phyloP scores from a whole-genome alignment of 1,140 invertebrate species.

The Drusus annulatus region DNA sequence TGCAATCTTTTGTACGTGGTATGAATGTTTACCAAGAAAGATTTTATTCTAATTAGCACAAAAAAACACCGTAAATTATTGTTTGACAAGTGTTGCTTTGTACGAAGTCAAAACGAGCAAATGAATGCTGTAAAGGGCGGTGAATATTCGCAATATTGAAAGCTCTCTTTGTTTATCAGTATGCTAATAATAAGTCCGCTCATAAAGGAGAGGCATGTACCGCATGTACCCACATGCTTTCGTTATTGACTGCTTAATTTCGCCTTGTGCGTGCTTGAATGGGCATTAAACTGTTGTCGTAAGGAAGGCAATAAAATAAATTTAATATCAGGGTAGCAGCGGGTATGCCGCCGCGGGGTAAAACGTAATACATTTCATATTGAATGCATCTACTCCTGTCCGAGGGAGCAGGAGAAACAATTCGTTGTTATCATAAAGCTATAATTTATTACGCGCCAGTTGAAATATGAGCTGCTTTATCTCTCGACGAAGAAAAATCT shows the following conservation, averaged over 20 bases:
- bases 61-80: too few species aligned
- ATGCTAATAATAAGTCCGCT: conserved; percentile 18
- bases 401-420: conserved; percentile 1
- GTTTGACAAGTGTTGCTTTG: too few species aligned
- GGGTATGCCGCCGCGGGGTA: conserved; percentile 10
- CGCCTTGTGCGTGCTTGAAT: conserved; percentile 38
- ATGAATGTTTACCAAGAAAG: too few species aligned
- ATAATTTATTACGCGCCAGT: conserved; percentile 12
- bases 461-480: conserved; percentile 28
- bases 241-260: conserved; percentile 34
- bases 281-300: conserved; percentile 46
- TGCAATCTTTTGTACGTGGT: too few species aligned
- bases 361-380: conserved; percentile 29
- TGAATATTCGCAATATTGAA: not conserved
- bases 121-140: too few species aligned
- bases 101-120: too few species aligned
- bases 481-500: conserved; percentile 21
- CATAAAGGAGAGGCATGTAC: not conserved
- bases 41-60: too few species aligned
- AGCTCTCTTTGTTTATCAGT: conserved; percentile 12
- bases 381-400: conserved; percentile 29
- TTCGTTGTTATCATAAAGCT: conserved; percentile 20
- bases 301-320: conserved; percentile 47
- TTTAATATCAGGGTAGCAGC: conserved; percentile 47
- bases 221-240: not conserved